These are phyloP conservation scores for Ciona savignyi DNA, from an alignment of 23 tunicate genomes.

Conservation along the genomic window DNA sequence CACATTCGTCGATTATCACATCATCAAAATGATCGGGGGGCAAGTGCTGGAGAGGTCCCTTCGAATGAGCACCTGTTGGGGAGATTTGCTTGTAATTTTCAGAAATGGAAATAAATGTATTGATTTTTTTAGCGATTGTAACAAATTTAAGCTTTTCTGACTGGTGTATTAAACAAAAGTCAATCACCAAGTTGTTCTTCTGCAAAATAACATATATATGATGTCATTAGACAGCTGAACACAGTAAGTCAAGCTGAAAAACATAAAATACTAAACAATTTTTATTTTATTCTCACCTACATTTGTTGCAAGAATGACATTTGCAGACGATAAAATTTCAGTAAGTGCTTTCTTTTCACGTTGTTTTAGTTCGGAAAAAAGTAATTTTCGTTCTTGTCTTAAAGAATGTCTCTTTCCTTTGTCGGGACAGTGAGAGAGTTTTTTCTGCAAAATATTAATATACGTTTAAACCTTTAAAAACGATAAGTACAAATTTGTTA, in stretches of 20 bases:
- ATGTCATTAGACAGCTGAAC: no score
- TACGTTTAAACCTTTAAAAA: no score
- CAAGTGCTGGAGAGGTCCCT: conserved; percentile 57
- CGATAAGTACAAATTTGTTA: no score
- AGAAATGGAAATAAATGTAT: no score
- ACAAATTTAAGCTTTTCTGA: background rate
- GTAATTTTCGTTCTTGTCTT: conserved; percentile 43
- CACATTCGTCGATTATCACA: conserved; percentile 89
- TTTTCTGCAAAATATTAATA: background rate
- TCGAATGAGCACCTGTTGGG: conserved; percentile 65
- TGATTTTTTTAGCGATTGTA: no score
- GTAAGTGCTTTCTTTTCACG: conserved; percentile 53
- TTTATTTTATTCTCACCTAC: conserved; percentile 32
- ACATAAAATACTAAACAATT: no score
- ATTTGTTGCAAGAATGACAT: conserved; percentile 87
- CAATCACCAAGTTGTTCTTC: no score
- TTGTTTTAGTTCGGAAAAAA: conserved; percentile 52
- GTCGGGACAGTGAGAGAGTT: conserved; percentile 9
- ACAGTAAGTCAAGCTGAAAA: background rate
- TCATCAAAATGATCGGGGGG: conserved; percentile 60
- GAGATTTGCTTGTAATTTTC: no score
- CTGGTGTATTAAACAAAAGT: background rate
- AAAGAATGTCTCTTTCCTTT: conserved; percentile 7
- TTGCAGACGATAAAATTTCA: conserved; percentile 69
- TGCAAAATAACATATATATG: no score